These are phyloP conservation scores for Excalfactoria chinensis DNA, from an alignment of 2,113 vertebrate genomes.

Conservation along the genomic window DNA sequence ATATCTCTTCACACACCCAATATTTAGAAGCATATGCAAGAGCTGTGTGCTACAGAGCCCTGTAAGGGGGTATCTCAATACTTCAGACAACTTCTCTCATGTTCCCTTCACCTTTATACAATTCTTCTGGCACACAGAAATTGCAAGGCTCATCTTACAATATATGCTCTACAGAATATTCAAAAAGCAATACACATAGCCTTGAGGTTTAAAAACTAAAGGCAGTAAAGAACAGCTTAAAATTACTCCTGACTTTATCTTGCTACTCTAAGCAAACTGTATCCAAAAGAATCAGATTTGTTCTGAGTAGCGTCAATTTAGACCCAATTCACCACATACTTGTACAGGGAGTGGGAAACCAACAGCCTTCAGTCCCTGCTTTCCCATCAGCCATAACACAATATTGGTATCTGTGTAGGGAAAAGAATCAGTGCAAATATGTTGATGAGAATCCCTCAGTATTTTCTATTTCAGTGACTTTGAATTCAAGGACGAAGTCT, in stretches of 20 bases:
- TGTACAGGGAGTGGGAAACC: accelerated
- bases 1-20: background rate
- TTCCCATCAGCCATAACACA: background rate
- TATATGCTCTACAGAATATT: background rate
- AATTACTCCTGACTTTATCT: background rate
- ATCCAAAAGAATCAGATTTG: background rate
- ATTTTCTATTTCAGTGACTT: background rate
- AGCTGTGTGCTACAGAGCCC: background rate
- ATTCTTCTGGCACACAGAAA: background rate
- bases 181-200: background rate
- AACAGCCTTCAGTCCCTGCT: background rate
- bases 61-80: background rate
- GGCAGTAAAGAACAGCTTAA: slow-evolving; percentile 5
- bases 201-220: background rate
- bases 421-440: background rate
- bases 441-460: background rate
- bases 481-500: slow-evolving; percentile 34
- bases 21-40: background rate
- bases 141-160: background rate
- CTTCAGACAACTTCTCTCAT: background rate
- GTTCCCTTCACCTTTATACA: background rate
- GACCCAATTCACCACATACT: background rate
- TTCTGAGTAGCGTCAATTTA: background rate
- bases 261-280: background rate
- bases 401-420: background rate